These are phyloP conservation scores for Cataglyphis albicans DNA, from an alignment of 2,888 invertebrate genomes.

Conservation along the genomic window DNA sequence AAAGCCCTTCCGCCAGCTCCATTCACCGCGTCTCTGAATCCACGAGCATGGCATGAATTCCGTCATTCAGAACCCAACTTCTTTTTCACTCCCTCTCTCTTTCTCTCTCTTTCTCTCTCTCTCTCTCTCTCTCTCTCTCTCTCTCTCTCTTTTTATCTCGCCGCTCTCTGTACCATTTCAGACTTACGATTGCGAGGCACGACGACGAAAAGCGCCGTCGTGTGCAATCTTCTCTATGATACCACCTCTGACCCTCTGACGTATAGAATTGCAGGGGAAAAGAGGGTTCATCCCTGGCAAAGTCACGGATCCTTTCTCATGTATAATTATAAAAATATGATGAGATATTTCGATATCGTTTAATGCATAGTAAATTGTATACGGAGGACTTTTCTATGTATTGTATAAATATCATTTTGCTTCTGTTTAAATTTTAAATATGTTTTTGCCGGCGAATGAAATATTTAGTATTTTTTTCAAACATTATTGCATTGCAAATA, in stretches of 20 bases:
- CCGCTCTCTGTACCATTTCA: slow-evolving; percentile 55
- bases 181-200: slow-evolving; percentile 78
- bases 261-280: slow-evolving; percentile 51
- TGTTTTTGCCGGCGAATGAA: background rate
- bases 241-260: slow-evolving; percentile 62
- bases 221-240: slow-evolving; percentile 79
- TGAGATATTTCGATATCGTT: slow-evolving; percentile 13
- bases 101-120: too few relatives aligned
- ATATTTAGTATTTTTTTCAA: background rate
- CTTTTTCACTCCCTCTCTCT: background rate
- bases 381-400: background rate
- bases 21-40: slow-evolving; percentile 82
- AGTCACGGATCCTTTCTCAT: background rate
- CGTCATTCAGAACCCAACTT: slow-evolving; percentile 79
- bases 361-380: background rate
- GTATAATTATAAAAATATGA: slow-evolving; percentile 31
- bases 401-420: background rate
- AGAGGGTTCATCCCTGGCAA: slow-evolving; percentile 30
- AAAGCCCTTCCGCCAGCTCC: slow-evolving; percentile 85
- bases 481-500: background rate
- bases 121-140: too few relatives aligned
- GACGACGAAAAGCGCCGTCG: slow-evolving; percentile 78
- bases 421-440: background rate
- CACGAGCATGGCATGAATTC: slow-evolving; percentile 79
- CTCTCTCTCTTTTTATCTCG: background rate